Base-by-base conservation (phyloP, 2,888 invertebrate genomes). In the Hyppa rectilinea region DNA sequence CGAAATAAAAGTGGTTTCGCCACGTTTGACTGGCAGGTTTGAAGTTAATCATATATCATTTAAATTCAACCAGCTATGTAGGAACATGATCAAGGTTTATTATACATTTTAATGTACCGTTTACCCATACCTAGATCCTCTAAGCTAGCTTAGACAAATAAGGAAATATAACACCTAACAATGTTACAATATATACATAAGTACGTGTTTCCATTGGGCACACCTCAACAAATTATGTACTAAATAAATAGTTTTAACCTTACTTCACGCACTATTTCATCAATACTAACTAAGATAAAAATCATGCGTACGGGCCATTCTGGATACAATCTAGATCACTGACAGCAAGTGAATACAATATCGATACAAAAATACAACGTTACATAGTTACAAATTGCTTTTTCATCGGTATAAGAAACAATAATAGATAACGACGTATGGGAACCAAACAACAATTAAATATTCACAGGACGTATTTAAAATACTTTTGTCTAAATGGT, bases 221-320 rank as follows among this genome's bases (percentile, higher is more conserved):
- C 31, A n/a, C 10, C 50, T 58, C 17, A 31, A 26, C 14, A 40
- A n/a, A n/a, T n/a, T 55, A 38, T 14, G 0, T n/a, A 34, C 31
- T 50, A 31, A 68, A 63, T 56, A 45, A 59, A 68, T 62, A 62
- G 29, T 47, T 23, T 31, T 29, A 59, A 4, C 53, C 45, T 49
- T 40, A 45, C 50, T 81, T 61, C 45, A 81, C n/a, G 81, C 81
- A 77, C 81, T 78, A 70, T 53, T 78, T 77, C 52, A 4, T 65
- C 23, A 31, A 14, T 20, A 34, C 34, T 17, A 64, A 12, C 2
- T 20, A 56, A 65, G 20, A 26, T 75, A 61, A 50, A 62, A 69
- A 53, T 49, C 61, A 49, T 62, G 49, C 12, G 50, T 65, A 47
- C 53, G 36, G 31, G n/a, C 78, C 36, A 23, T 56, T 64, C 40